phyloP scores from a whole-genome alignment of 2,797 vertebrate genomes.

The Danionella dracula region DNA sequence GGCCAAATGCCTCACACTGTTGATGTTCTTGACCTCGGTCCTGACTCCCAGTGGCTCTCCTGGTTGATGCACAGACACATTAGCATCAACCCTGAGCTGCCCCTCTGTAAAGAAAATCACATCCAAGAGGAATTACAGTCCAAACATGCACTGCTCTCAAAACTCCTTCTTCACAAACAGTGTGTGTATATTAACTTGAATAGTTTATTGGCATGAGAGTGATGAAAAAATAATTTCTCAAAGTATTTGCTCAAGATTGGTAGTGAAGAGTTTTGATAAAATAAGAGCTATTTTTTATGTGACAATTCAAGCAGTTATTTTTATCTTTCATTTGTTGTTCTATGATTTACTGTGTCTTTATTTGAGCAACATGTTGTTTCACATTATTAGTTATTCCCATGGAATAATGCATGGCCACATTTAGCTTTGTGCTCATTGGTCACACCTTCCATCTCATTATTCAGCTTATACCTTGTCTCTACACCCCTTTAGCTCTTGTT shows the following conservation, averaged over 20 bases:
- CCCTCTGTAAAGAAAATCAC: constrained; percentile 73
- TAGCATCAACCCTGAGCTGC: constrained; percentile 94
- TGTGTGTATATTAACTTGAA: constrained; percentile 40
- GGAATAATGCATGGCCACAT: no score
- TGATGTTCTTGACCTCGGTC: constrained; percentile 98
- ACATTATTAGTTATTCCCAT: no score
- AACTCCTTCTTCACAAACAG: constrained; percentile 13
- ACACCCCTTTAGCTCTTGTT: no score
- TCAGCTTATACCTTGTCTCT: no score
- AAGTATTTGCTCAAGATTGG: constrained; percentile 35
- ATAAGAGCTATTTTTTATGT: constrained; percentile 14
- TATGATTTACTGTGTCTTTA: no score
- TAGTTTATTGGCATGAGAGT: constrained; percentile 43
- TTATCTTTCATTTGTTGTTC: no score
- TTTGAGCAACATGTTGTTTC: no score
- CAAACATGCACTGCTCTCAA: constrained; percentile 10
- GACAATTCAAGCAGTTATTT: no score
- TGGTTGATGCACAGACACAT: constrained; percentile 86
- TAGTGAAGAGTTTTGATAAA: constrained; percentile 30
- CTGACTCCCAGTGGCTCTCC: constrained; percentile 84
- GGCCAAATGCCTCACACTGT: constrained; percentile 85
- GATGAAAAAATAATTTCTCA: no score
- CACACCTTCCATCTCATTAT: no score
- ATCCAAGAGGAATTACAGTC: constrained; percentile 18
- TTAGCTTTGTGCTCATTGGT: no score